These are phyloP conservation scores for Numida meleagris DNA, from an alignment of 2,113 vertebrate species.

Conservation along the genomic window DNA sequence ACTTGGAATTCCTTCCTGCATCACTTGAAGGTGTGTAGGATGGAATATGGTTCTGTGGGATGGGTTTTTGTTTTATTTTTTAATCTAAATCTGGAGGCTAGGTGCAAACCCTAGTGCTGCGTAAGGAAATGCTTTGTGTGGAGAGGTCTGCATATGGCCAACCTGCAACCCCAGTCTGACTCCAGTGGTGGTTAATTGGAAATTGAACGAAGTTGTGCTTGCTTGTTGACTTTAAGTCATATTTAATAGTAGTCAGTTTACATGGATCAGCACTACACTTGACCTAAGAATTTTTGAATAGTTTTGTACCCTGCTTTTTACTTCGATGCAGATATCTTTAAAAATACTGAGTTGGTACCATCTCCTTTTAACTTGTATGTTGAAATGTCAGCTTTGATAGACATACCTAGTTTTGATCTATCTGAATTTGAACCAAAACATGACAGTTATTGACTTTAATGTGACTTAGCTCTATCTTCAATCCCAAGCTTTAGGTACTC, in stretches of 20 bases:
- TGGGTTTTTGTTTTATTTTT: not conserved
- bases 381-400: not conserved
- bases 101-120: accelerated
- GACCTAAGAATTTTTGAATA: not conserved
- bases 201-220: not conserved
- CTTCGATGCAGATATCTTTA: not conserved
- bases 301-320: not conserved
- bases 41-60: not conserved
- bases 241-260: not conserved
- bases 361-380: not conserved
- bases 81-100: not conserved
- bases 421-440: not conserved
- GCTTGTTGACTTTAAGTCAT: not conserved
- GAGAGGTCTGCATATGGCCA: not conserved
- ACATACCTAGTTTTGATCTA: not conserved
- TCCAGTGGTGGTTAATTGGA: not conserved
- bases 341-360: not conserved
- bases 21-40: not conserved
- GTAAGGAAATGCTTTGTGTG: not conserved
- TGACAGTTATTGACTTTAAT: conserved; percentile 23
- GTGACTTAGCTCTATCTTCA: not conserved
- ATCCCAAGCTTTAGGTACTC: not conserved
- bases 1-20: not conserved
- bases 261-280: not conserved
- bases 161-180: not conserved